Evolutionary conservation across 2,797 vertebrate species (phyloP), one percentile per base, ranked within the genome.

Genomic region (Malacoctenus gilli): DNA sequence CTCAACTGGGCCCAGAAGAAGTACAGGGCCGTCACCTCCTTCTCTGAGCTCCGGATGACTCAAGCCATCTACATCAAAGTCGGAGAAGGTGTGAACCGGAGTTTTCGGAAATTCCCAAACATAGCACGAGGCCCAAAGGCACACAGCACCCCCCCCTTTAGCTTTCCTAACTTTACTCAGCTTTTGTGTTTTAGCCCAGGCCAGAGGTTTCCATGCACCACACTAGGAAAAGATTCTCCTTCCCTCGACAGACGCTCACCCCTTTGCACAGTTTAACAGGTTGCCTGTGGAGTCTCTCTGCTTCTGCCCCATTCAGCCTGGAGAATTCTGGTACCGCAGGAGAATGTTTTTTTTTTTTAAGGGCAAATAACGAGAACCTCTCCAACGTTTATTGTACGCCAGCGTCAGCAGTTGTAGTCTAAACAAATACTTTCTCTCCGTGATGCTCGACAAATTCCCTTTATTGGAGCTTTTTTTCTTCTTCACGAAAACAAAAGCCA

Each of bases 11-110:
- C 95, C 59, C 90, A 89, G 80, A 93, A 89, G 75, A 92, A 93
- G 56, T 98, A 95, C 70, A 83, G 83, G 50, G 95, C 95, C 19
- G 92, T 99, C 68, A 98, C 97, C 7, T 99, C 97, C n/a, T 98
- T 99, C 90, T 95, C 94, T 0, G 97, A 99, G 86, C 91, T 98
- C 76, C 94, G 92, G 90, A 91, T 95, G 86, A 92, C 96, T 55
- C 93, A 91, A 68, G 94, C 96, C 55, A 89, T 99, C 89, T 95
- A 95, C 77, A 95, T 99, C 90, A 99, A 97, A 94, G 95, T 99
- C 46, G 97, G 97, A 81, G 97, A 99, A 95, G 97, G 97, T 99
- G 87, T 77, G 86, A 70, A 39, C 41, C 23, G 37, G 54, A 81
- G 77, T 73, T 59, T n/a, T n/a, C n/a, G n/a, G 21, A 75, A 62